Conservation (phyloP, 2,888 invertebrate species). For the Oscheius onirici region DNA sequence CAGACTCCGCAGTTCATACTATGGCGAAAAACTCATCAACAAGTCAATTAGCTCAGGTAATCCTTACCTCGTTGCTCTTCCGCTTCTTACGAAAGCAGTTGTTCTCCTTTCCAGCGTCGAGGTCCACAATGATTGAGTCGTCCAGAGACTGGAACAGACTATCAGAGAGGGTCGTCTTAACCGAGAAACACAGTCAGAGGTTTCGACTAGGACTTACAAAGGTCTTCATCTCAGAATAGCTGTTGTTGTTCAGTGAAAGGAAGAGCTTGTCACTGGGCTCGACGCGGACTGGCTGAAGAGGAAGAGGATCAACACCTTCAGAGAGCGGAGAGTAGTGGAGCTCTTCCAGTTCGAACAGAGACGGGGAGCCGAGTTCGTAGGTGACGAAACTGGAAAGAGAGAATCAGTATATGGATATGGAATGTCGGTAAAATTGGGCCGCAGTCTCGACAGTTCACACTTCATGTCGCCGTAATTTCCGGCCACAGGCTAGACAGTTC, state of each 20-base stretch:
- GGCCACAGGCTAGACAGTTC: no score
- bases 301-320: conserved; percentile 1
- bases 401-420: background rate
- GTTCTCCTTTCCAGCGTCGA: conserved; percentile 19
- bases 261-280: conserved; percentile 35
- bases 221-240: conserved; percentile 37
- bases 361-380: conserved; percentile 23
- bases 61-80: conserved; percentile 23
- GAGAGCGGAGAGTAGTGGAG: conserved; percentile 15
- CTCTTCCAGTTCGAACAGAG: conserved; percentile 7
- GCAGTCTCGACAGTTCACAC: no score
- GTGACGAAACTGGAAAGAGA: conserved; percentile 25
- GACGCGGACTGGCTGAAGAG: conserved; percentile 28
- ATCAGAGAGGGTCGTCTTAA: background rate
- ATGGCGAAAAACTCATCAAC: background rate
- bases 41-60: background rate
- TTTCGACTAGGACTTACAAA: conserved; percentile 21
- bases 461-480: no score
- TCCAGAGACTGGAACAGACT: background rate
- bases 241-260: conserved; percentile 28
- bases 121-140: conserved; percentile 15
- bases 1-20: background rate
- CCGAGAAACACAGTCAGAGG: background rate
- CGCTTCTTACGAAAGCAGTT: conserved; percentile 16
- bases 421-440: background rate